phyloP scores from a whole-genome alignment of 2,797 vertebrate species.

The Antennarius maculatus region DNA sequence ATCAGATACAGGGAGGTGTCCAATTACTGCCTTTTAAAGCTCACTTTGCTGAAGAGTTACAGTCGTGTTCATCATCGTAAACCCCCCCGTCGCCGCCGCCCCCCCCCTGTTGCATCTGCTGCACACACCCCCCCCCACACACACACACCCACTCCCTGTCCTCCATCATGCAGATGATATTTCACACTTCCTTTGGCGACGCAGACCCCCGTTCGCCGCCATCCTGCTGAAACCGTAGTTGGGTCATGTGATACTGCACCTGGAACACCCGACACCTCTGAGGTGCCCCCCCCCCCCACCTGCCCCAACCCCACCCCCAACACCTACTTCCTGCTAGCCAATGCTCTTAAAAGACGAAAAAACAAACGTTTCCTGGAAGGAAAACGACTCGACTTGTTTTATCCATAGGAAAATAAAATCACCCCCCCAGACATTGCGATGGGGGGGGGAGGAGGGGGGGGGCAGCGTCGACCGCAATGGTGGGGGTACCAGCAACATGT shows the following conservation, averaged over 20 bases:
- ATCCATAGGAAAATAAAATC: constrained; percentile 47
- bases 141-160: constrained; percentile 46
- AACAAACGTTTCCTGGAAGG: constrained; percentile 41
- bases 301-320: too few relatives aligned
- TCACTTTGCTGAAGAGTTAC: constrained; percentile 67
- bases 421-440: constrained; percentile 44
- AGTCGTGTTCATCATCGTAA: constrained; percentile 63
- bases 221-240: constrained; percentile 49
- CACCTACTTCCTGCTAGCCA: constrained; percentile 9
- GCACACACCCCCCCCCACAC: constrained; percentile 40
- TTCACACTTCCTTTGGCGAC: constrained; percentile 61
- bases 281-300: not conserved
- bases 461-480: constrained; percentile 62
- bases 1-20: constrained; percentile 64
- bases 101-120: constrained; percentile 10
- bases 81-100: not conserved
- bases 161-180: constrained; percentile 63
- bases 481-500: constrained; percentile 48
- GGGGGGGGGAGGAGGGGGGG: constrained; percentile 56
- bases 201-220: constrained; percentile 13
- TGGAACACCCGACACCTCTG: constrained; percentile 46
- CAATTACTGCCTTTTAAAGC: constrained; percentile 70
- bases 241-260: constrained; percentile 44
- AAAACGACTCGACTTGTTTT: constrained; percentile 29
- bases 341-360: not conserved